Base-by-base conservation (phyloP, 2,113 vertebrate genomes). In the Serinus canaria region DNA sequence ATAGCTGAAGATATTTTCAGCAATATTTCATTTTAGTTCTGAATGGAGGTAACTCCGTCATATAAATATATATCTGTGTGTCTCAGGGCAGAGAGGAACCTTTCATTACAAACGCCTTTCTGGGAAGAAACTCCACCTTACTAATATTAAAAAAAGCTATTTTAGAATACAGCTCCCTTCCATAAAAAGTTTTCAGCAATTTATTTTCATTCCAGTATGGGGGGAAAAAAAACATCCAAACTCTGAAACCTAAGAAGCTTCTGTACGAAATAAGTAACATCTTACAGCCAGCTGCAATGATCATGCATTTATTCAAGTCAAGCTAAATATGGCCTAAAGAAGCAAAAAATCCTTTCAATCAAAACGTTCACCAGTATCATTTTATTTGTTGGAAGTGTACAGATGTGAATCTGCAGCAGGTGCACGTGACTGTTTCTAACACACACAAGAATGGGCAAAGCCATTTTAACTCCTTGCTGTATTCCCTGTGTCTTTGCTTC, bases 111-210 rank as follows among this genome's bases (percentile, higher is more conserved):
- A 73, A 66, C 15, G 6, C 10, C 13, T 56, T 35, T 23, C 35
- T 83, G 79, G 37, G 41, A 67, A 81, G 30, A 80, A 80, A 63
- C 3, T 63, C 47, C 3, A 41, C 41, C 33, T 60, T 52, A 47
- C 4, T n/a, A 20, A 77, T 15, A 22, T 12, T 10, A 8, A 23
- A 11, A 11, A n/a, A 23, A 1, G 4, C 0, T 44, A 15, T 8
- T 63, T 77, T 78, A 58, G 39, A 1, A 33, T 55, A 44, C 1
- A 2, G 1, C 2, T 84, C 25, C 8, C 30, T 77, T 76, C 73
- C 72, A 52, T 19, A 17, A 79, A 35, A 73, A 23, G 0, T 72
- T 77, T 62, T 17, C 8, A 3, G 50, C 41, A 13, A 80, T 56
- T 55, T 55, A 7, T 60, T 83, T 93, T 78, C 17, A 39, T 70